phyloP scores from a whole-genome alignment of 2,797 vertebrate genomes.

The Austrolebias charrua region DNA sequence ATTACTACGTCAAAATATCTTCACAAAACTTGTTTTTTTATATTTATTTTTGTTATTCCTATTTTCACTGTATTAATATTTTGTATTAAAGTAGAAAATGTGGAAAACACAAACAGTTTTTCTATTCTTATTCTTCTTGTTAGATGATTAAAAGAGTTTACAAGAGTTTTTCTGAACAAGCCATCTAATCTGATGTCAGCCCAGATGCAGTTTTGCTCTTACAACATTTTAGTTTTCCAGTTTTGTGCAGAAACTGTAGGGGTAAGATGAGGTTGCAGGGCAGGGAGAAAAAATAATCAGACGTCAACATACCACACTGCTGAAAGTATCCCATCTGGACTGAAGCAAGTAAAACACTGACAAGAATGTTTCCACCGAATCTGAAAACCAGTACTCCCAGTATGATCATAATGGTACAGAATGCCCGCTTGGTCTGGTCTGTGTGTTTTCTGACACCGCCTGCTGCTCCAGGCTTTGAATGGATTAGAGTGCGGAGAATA shows the following conservation, averaged over 20 bases:
- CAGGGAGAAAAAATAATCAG: neutral
- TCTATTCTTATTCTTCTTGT: too few species aligned
- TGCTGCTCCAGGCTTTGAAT: slow-evolving; percentile 3
- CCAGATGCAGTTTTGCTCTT: neutral
- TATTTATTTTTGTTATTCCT: too few species aligned
- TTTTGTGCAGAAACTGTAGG: slow-evolving; percentile 3
- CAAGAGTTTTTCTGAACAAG: neutral
- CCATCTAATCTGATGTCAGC: neutral
- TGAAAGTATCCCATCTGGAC: neutral
- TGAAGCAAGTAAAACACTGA: fast-evolving
- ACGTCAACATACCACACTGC: neutral
- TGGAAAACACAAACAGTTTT: too few species aligned
- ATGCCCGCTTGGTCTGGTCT: slow-evolving; percentile 32
- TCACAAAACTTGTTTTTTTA: too few species aligned
- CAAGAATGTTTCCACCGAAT: neutral
- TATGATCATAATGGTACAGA: slow-evolving; percentile 30
- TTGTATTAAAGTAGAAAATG: too few species aligned
- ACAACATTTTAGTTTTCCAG: neutral
- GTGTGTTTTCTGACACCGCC: neutral
- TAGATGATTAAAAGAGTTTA: too few species aligned
- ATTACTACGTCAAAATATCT: too few species aligned
- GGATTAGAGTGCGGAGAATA: slow-evolving; percentile 20
- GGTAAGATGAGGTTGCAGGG: slow-evolving; percentile 8
- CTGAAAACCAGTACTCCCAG: slow-evolving; percentile 5
- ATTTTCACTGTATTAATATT: too few species aligned